Evolutionary conservation across 1,140 invertebrate species (phyloP), one percentile per base, ranked within the genome.

Genomic region (Tribolium madens): DNA sequence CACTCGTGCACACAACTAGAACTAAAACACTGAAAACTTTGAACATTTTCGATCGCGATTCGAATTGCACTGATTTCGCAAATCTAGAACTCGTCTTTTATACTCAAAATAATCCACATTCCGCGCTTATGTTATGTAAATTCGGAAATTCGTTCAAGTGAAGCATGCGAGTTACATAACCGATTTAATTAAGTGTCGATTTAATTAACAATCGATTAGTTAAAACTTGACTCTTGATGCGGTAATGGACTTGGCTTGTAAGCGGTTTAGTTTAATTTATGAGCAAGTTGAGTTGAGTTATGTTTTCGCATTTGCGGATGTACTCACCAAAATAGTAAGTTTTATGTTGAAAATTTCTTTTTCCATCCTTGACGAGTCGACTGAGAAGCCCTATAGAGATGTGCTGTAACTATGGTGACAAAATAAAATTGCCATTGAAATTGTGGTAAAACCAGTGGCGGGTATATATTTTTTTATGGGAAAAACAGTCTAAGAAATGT

Each of bases 91-190:
- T 26, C 14, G 57, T 14, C 57, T 64, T 64, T 12, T 64, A 64
- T 64, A 64, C 26, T 33, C 13, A 6, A 33, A 33, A 21, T 31
- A 64, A 14, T 64, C 9, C 26, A 64, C 57, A 64, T 64, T 64
- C 57, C 1, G 21, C 13, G 57, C 57, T 26, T 33, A 3, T 26
- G 57, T 64, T 64, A 64, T 26, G 57, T 64, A 64, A 64, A 18
- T 18, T 57, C 52, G 52, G 52, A 57, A 57, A 57, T 57, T 57
- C 52, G 57, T 64, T 42, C 9, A 64, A 21, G 57, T 33, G 57
- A 26, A 64, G 57, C n/a, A 64, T n/a, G 57, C 57, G 21, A n/a
- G 0, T 42, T 42, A 42, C n/a, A 42, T 42, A 42, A 42, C 4
- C n/a, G 36, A 42, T 42, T 42, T 42, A 42, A 42, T 42, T 42